Base-by-base conservation (phyloP, 2,888 invertebrate genomes). In the Andricus curvator region DNA sequence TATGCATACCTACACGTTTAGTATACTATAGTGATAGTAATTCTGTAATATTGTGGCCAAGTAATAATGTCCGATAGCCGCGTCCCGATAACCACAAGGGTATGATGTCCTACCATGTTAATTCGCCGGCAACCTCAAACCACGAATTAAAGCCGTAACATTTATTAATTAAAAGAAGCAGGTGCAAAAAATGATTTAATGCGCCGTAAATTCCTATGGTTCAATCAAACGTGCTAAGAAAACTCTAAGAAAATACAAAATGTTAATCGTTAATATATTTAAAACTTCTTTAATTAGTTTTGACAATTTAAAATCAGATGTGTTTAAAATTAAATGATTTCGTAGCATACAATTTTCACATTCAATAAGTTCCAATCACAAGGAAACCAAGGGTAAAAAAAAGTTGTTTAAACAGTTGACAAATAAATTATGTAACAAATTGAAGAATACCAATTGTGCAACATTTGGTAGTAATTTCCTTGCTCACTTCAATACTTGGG, bases 31-130 rank as follows among this genome's bases (percentile, higher is more conserved):
- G 51, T 86, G 86, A 37, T 87, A 86, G 88, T 87, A 88, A 90
- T 88, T 89, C 87, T 87, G 87, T 89, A 89, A 90, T 88, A 88
- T 89, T 86, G 87, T 84, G 85, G 87, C 85, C 86, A 87, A 89
- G 88, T 88, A 89, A 89, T 88, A 89, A 89, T 86, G 89, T 89
- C 85, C 88, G 84, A 87, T 86, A 87, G 84, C 87, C 83, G 85
- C 81, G 85, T 84, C 86, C 86, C 86, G 84, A 86, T 88, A 85
- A 85, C 84, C 87, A 82, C 83, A 9, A 74, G 15, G 74, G 37
- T 74, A 74, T 74, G 56, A 74, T 74, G 74, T 74, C 56, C 11
- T 33, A 56, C 74, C 74, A 22, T 56, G 74, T 74, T 56, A 74
- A 74, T 74, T 74, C 56, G 33, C 56, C 60, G 20, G 22, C 60